Evolutionary conservation across 2,797 vertebrate genomes (phyloP).

Genomic region (Pangasius sanitwongsei): DNA sequence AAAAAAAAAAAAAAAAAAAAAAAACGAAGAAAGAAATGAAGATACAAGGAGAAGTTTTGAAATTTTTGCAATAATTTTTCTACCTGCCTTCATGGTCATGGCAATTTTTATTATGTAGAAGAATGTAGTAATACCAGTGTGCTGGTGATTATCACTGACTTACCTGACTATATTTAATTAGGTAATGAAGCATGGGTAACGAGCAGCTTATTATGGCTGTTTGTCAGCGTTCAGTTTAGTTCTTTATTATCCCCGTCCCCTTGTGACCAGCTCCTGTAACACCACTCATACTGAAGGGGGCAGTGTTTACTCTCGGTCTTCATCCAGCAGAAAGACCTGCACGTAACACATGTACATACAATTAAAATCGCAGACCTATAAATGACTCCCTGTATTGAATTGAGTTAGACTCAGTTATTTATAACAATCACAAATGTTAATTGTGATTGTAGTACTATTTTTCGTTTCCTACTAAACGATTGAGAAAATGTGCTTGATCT

Average conservation of each 20-base stretch:
- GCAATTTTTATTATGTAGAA: background rate
- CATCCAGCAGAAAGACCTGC: background rate
- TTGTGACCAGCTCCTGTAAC: slow-evolving; percentile 14
- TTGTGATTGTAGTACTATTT: background rate
- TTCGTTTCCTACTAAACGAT: background rate
- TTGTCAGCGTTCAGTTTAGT: background rate
- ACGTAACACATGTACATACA: background rate
- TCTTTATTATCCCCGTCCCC: background rate
- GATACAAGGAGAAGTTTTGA: background rate
- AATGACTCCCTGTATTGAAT: background rate
- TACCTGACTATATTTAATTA: background rate
- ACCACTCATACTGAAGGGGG: slow-evolving; percentile 2
- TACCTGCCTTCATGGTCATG: background rate
- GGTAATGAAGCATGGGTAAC: background rate
- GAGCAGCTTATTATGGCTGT: background rate
- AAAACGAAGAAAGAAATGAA: background rate
- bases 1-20: background rate
- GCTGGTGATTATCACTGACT: background rate
- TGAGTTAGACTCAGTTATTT: background rate
- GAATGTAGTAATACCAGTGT: background rate
- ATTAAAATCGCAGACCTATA: background rate
- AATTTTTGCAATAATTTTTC: no score
- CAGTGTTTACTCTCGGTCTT: slow-evolving; percentile 29
- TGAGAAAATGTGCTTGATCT: background rate
- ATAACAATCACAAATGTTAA: background rate